Conservation (phyloP, 2,113 vertebrate genomes). For the Strix aluco region DNA sequence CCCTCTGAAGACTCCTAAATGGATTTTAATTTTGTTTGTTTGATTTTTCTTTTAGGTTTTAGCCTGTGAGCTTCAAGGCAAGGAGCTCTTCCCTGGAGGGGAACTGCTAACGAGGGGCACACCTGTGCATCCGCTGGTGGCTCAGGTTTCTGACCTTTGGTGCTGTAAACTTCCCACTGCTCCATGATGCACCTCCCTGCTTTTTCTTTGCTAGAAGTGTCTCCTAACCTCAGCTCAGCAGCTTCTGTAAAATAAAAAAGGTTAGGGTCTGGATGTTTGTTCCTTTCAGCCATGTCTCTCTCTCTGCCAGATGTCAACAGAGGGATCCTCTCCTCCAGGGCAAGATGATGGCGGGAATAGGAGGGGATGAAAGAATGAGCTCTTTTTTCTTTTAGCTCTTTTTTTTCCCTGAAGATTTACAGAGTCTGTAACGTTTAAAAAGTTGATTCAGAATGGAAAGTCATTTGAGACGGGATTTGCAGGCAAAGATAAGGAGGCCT, state of each 20-base stretch:
- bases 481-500: background rate
- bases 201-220: background rate
- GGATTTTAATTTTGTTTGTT: background rate
- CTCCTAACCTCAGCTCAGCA: background rate
- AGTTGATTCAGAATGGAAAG: background rate
- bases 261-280: background rate
- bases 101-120: rapidly evolving
- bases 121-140: background rate
- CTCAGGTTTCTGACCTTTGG: background rate
- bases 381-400: background rate
- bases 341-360: background rate
- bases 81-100: background rate
- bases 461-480: rapidly evolving
- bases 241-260: background rate
- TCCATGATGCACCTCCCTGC: background rate
- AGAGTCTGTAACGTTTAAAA: background rate
- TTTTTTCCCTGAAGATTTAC: background rate
- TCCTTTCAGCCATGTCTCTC: background rate
- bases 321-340: background rate
- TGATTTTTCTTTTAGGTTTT: background rate
- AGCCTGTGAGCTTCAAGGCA: background rate
- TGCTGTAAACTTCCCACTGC: background rate
- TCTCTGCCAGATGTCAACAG: background rate
- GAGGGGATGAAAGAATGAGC: rapidly evolving
- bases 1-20: background rate